A percentile compares a stretch with the other conserved stretches of the same genome.
Conservation (phyloP, 2,113 vertebrate species). For the Macrotis lagotis region DNA sequence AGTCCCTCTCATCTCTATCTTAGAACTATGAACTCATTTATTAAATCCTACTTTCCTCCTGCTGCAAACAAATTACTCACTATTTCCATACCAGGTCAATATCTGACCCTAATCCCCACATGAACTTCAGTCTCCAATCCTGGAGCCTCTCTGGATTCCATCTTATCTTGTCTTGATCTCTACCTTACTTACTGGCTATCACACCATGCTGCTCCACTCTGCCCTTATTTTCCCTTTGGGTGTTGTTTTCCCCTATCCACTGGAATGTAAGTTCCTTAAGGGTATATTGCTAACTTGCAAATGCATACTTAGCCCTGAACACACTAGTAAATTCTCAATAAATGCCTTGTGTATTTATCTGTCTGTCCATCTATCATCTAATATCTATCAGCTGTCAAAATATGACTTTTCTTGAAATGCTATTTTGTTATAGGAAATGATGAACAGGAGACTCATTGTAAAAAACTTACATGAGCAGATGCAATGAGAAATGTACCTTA, state of each 20-base stretch:
- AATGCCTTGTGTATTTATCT: too few relatives aligned
- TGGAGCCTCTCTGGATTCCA: neutral
- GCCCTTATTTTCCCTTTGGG: neutral
- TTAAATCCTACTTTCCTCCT: neutral
- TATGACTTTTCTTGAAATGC: too few relatives aligned
- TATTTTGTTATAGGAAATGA: too few relatives aligned
- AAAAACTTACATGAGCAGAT: too few relatives aligned
- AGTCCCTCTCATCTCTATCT: neutral
- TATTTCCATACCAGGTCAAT: neutral
- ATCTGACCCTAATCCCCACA: neutral
- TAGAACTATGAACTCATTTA: neutral
- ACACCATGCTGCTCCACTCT: neutral
- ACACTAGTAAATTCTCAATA: too few relatives aligned
- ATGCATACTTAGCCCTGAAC: neutral
- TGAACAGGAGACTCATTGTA: too few relatives aligned
- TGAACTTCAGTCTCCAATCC: neutral
- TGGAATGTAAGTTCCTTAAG: neutral
- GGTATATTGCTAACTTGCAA: neutral
- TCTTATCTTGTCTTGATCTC: too few relatives aligned
- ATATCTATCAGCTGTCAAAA: too few relatives aligned
- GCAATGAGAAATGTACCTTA: too few relatives aligned
- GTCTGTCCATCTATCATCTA: too few relatives aligned
- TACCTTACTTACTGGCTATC: neutral
- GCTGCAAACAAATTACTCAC: too few relatives aligned
- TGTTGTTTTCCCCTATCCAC: neutral